These are phyloP conservation scores for Zeus faber DNA, from an alignment of 2,113 vertebrate genomes.

Conservation along the genomic window DNA sequence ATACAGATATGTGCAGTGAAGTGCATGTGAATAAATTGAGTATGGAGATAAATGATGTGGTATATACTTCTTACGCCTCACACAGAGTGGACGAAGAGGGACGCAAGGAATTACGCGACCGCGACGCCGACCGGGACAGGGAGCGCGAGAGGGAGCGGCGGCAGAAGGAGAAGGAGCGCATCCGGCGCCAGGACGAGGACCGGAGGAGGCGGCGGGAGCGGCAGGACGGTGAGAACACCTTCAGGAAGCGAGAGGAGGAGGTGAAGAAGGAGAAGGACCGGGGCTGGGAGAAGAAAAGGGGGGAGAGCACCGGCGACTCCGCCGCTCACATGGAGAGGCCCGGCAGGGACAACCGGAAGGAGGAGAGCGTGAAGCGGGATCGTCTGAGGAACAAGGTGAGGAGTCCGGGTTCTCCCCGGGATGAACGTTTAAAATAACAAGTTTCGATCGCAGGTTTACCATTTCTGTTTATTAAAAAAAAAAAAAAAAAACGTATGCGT, in stretches of 20 bases:
- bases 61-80: slow-evolving; percentile 14
- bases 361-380: slow-evolving; percentile 86
- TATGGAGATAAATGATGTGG: too few species aligned
- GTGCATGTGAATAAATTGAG: too few species aligned
- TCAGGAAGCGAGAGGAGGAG: slow-evolving; percentile 88
- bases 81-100: slow-evolving; percentile 83
- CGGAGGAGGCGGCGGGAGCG: slow-evolving; percentile 86
- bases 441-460: too few species aligned
- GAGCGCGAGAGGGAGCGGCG: slow-evolving; percentile 85
- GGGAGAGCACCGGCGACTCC: slow-evolving; percentile 75
- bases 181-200: slow-evolving; percentile 89
- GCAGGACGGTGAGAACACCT: slow-evolving; percentile 86
- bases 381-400: slow-evolving; percentile 93
- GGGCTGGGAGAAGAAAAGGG: slow-evolving; percentile 83
- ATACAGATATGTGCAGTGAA: too few species aligned
- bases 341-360: slow-evolving; percentile 84
- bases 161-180: slow-evolving; percentile 84
- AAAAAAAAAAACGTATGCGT: too few species aligned
- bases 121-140: slow-evolving; percentile 83
- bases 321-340: slow-evolving; percentile 74
- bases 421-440: too few species aligned
- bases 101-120: slow-evolving; percentile 86
- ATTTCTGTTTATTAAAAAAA: too few species aligned
- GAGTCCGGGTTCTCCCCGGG: too few species aligned
- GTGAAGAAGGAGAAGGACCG: slow-evolving; percentile 84